Evolutionary conservation across 2,888 invertebrate species (phyloP).

Genomic region (Hirtodrosophila histrioides): DNA sequence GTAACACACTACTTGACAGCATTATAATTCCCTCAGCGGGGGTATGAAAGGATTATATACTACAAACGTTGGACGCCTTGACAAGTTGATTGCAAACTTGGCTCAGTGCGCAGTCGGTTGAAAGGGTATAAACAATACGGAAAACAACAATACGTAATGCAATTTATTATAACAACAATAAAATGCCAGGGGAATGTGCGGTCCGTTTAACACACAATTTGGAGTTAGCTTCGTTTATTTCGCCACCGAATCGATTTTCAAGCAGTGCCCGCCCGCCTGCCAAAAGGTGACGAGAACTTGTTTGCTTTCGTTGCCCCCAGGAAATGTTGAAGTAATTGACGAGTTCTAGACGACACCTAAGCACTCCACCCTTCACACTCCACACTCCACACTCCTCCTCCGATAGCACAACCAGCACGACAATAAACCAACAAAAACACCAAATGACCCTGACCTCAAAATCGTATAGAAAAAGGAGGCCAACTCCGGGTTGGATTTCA

Average conservation of each 20-base stretch:
- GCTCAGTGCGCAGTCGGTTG: no score
- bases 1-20: no score
- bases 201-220: conserved; percentile 56
- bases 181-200: conserved; percentile 48
- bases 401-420: no score
- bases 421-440: conserved; percentile 1
- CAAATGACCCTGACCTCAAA: conserved; percentile 54
- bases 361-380: neutral
- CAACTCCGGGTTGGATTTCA: conserved; percentile 43
- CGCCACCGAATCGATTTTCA: conserved; percentile 50
- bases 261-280: conserved; percentile 19
- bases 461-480: neutral
- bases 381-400: no score
- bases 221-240: conserved; percentile 29
- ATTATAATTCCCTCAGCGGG: no score
- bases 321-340: conserved; percentile 63
- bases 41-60: no score
- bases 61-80: neutral
- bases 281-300: conserved; percentile 56
- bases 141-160: conserved; percentile 45
- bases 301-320: conserved; percentile 50
- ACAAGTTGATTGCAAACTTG: conserved; percentile 4
- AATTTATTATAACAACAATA: conserved; percentile 58
- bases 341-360: conserved; percentile 42
- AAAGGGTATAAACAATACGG: neutral